Conservation (phyloP, 2,797 vertebrate genomes). For the Salarias fasciatus region DNA sequence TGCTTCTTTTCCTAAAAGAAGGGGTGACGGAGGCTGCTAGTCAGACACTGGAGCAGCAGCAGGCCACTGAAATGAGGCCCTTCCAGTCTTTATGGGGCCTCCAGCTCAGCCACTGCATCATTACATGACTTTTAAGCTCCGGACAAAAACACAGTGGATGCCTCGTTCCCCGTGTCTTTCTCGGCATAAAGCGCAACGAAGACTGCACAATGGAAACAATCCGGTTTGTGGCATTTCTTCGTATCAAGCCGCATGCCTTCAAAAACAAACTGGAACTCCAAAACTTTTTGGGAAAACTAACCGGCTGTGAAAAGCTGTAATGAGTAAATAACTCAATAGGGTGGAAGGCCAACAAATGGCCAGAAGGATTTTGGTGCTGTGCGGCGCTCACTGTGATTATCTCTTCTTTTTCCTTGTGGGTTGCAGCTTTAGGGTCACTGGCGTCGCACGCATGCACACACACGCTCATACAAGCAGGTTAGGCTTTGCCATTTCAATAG, state of each 20-base stretch:
- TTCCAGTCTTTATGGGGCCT: slow-evolving; percentile 74
- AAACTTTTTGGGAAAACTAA: slow-evolving; percentile 49
- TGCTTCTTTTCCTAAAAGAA: slow-evolving; percentile 74
- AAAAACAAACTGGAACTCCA: slow-evolving; percentile 43
- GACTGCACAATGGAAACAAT: slow-evolving; percentile 29
- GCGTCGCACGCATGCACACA: slow-evolving; percentile 37
- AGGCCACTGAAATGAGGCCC: slow-evolving; percentile 78
- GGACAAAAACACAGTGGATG: slow-evolving; percentile 56
- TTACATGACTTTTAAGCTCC: slow-evolving; percentile 72
- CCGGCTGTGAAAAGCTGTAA: slow-evolving; percentile 53
- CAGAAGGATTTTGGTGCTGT: slow-evolving; percentile 59
- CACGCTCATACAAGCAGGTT: slow-evolving; percentile 62
- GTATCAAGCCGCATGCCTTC: slow-evolving; percentile 28
- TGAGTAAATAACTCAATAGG: slow-evolving; percentile 62
- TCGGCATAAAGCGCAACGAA: slow-evolving; percentile 20
- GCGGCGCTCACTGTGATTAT: slow-evolving; percentile 76
- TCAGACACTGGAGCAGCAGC: slow-evolving; percentile 61
- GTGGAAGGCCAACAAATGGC: slow-evolving; percentile 52
- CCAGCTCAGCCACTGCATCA: slow-evolving; percentile 72
- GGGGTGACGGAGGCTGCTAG: slow-evolving; percentile 53
- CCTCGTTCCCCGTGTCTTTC: slow-evolving; percentile 44
- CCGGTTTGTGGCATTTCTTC: slow-evolving; percentile 39
- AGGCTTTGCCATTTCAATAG: slow-evolving; percentile 81
- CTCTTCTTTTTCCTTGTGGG: slow-evolving; percentile 60
- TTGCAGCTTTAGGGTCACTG: slow-evolving; percentile 75